phyloP scores from a whole-genome alignment of 2,888 invertebrate genomes.

The Xanthia icteritia region DNA sequence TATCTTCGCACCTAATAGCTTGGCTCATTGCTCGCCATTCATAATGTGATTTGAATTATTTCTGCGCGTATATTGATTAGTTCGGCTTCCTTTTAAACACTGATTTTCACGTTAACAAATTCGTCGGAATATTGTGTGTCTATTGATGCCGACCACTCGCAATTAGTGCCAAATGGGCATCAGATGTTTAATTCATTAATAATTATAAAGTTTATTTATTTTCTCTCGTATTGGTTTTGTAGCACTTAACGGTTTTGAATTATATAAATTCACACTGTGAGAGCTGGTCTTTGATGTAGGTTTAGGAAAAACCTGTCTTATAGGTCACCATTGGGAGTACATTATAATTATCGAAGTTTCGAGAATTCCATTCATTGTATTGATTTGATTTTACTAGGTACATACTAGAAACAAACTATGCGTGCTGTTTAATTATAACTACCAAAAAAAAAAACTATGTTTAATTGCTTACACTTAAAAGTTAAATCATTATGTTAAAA shows the following conservation, averaged over 20 bases:
- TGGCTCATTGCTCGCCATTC: slow-evolving; percentile 17
- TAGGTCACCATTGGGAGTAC: not conserved
- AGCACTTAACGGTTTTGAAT: too few species aligned
- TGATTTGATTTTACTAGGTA: not conserved
- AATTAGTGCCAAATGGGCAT: slow-evolving; percentile 13
- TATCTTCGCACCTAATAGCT: slow-evolving; percentile 36
- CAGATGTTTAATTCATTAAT: slow-evolving; percentile 4
- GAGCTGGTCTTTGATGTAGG: too few species aligned
- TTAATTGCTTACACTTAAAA: too few species aligned
- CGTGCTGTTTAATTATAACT: not conserved
- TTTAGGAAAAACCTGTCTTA: too few species aligned
- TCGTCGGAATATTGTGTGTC: not conserved
- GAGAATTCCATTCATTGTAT: not conserved
- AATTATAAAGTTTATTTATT: too few species aligned
- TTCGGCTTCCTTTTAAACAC: not conserved
- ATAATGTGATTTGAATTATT: slow-evolving; percentile 15
- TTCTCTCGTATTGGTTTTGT: too few species aligned
- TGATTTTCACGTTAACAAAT: not conserved
- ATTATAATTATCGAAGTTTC: not conserved
- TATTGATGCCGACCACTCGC: not conserved
- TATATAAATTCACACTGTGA: too few species aligned
- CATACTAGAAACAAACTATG: not conserved
- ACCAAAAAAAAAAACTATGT: too few species aligned
- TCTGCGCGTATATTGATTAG: not conserved
- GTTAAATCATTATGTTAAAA: too few species aligned